Percentiles rank a stretch among this genome's conserved stretches.
These are phyloP conservation scores for Cyanocitta stelleri DNA, from an alignment of 2,113 vertebrate species.

Conservation along the genomic window DNA sequence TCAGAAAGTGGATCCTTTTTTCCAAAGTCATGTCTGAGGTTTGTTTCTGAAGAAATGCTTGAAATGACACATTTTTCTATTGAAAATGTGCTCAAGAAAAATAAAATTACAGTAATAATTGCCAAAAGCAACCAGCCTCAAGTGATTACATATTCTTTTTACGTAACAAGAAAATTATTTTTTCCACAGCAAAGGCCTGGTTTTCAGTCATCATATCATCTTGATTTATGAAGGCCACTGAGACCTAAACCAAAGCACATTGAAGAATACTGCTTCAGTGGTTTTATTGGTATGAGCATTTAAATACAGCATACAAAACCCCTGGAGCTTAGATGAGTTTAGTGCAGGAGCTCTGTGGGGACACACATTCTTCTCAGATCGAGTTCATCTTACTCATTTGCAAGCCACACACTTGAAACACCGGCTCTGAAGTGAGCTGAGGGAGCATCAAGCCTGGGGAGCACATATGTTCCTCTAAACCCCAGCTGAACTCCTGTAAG, in stretches of 20 bases:
- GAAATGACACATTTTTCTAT: background rate
- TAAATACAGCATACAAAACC: background rate
- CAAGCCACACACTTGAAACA: background rate
- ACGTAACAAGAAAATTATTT: background rate
- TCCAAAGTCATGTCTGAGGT: background rate
- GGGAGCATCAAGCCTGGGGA: background rate
- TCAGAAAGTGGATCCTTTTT: background rate
- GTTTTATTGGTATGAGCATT: background rate
- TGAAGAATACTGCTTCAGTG: background rate
- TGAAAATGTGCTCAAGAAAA: background rate
- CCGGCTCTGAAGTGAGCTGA: background rate
- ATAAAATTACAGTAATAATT: background rate
- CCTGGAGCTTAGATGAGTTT: background rate
- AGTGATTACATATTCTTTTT: background rate
- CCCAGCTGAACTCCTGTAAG: background rate
- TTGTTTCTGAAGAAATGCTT: background rate
- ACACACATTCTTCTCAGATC: background rate
- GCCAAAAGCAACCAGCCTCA: background rate
- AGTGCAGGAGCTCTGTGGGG: background rate
- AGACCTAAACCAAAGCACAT: background rate
- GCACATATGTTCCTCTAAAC: background rate
- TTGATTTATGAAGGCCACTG: background rate
- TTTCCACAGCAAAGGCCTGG: background rate
- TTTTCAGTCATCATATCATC: background rate
- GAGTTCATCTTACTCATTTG: background rate